A percentile compares a stretch with the other conserved stretches of the same genome.
phyloP scores from a whole-genome alignment of 1,140 invertebrate species.

The Drosophila paulistorum region DNA sequence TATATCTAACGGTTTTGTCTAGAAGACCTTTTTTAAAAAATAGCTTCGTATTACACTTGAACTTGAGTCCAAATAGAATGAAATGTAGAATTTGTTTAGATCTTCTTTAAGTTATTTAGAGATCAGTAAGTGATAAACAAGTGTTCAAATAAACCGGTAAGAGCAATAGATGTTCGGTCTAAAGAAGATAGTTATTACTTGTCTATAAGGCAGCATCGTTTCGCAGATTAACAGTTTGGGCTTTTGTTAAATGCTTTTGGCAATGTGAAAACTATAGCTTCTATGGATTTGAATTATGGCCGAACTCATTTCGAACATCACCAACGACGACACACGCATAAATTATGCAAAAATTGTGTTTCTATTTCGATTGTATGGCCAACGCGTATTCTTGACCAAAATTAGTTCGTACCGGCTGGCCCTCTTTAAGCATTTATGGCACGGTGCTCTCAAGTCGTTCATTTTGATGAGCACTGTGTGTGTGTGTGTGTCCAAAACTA shows the following conservation, averaged over 20 bases:
- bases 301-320: constrained; percentile 45
- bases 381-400: constrained; percentile 53
- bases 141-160: background rate
- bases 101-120: too few relatives aligned
- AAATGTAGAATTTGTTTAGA: too few relatives aligned
- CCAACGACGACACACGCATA: constrained; percentile 53
- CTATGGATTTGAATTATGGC: constrained; percentile 37
- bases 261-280: constrained; percentile 18
- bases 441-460: constrained; percentile 23
- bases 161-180: constrained; percentile 20
- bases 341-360: constrained; percentile 68
- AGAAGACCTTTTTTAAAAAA: too few relatives aligned
- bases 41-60: too few relatives aligned
- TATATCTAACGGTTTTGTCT: too few relatives aligned
- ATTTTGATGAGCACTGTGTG: constrained; percentile 10
- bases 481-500: constrained; percentile 9
- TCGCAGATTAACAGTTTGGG: constrained; percentile 39
- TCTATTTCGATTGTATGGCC: constrained; percentile 35
- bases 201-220: background rate
- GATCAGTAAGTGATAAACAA: too few relatives aligned
- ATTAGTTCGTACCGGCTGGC: background rate
- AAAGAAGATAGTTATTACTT: background rate
- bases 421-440: constrained; percentile 40
- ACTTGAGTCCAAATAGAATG: too few relatives aligned
- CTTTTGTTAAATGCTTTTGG: constrained; percentile 21